Evolutionary conservation across 2,888 invertebrate species (phyloP).

Genomic region (Vanessa cardui): DNA sequence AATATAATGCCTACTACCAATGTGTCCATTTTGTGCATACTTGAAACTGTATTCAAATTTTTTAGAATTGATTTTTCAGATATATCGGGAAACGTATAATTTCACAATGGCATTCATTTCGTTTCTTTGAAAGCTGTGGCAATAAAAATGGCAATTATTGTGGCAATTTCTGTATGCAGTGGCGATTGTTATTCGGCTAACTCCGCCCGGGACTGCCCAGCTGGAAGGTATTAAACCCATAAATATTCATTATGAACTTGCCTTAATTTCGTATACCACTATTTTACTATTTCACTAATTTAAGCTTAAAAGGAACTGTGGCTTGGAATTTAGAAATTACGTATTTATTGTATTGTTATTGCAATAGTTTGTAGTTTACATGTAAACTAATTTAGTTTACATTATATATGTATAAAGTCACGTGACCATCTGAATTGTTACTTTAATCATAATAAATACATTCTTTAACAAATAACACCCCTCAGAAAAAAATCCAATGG

Average conservation of each 20-base stretch:
- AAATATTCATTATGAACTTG: conserved; percentile 81
- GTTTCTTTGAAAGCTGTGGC: conserved; percentile 27
- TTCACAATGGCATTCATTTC: conserved; percentile 21
- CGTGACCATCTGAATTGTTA: too few relatives aligned
- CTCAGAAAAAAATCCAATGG: too few relatives aligned
- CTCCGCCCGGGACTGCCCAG: conserved; percentile 58
- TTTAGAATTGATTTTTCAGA: not conserved
- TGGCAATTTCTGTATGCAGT: conserved; percentile 66
- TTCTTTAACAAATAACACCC: too few relatives aligned
- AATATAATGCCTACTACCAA: too few relatives aligned
- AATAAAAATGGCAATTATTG: conserved; percentile 60
- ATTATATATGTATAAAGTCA: not conserved
- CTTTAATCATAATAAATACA: too few relatives aligned
- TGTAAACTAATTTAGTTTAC: not conserved
- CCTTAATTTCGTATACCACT: conserved; percentile 75
- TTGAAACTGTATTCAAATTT: not conserved
- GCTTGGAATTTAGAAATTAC: conserved; percentile 1
- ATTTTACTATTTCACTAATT: conserved; percentile 74
- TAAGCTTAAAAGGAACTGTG: conserved; percentile 60
- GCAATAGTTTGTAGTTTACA: not conserved
- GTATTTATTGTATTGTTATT: not conserved
- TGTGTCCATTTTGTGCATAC: too few relatives aligned
- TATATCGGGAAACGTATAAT: not conserved
- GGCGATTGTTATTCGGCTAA: conserved; percentile 65
- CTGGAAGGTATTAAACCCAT: conserved; percentile 77